These are phyloP conservation scores for Drosophila dives DNA, from an alignment of 2,888 invertebrate species.

Conservation along the genomic window DNA sequence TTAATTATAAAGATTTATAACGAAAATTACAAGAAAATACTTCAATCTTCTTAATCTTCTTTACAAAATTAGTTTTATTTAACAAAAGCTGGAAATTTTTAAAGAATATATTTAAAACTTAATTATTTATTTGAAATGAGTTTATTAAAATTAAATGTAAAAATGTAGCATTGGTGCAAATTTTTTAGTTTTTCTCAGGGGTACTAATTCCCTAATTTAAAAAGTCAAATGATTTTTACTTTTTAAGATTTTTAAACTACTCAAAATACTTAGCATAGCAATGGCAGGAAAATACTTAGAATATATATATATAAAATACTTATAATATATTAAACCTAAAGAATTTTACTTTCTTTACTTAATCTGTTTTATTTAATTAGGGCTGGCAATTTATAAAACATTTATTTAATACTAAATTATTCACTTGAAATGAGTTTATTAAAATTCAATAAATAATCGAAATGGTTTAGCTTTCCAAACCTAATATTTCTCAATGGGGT, in stretches of 20 bases:
- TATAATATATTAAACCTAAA: background rate
- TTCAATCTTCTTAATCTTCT: too few species aligned
- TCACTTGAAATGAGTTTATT: background rate
- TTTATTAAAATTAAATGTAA: too few species aligned
- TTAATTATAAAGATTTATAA: too few species aligned
- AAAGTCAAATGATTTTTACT: too few species aligned
- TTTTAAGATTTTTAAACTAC: background rate
- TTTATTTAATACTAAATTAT: background rate
- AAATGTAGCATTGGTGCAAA: too few species aligned
- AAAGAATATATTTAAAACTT: too few species aligned
- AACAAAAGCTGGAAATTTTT: too few species aligned
- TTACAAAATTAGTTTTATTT: too few species aligned
- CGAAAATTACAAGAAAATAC: too few species aligned
- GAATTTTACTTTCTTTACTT: background rate
- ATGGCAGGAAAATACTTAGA: background rate
- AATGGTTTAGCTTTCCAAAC: background rate
- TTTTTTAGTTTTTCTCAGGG: too few species aligned
- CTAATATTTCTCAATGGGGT: background rate
- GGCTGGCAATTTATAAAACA: background rate
- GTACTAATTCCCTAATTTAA: too few species aligned
- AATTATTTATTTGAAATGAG: too few species aligned
- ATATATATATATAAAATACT: background rate
- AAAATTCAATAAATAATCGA: background rate
- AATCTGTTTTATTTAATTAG: background rate
- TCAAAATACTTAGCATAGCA: background rate